These are phyloP conservation scores for Scartelaos histophorus DNA, from an alignment of 2,113 vertebrate genomes.

Conservation along the genomic window DNA sequence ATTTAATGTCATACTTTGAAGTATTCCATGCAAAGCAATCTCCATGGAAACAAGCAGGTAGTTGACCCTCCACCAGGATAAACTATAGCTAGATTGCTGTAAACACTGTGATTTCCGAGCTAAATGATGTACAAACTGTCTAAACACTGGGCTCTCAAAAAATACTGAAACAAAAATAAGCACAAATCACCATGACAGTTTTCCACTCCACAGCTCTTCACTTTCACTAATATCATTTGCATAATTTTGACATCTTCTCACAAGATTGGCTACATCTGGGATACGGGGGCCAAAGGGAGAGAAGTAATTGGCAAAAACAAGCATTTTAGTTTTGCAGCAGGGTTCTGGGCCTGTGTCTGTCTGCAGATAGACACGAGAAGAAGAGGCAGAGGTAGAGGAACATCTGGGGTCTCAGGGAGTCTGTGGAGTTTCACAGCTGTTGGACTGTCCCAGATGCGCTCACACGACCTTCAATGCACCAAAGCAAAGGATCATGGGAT, in stretches of 20 bases:
- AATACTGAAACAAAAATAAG: conserved; percentile 27
- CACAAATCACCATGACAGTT: conserved; percentile 28
- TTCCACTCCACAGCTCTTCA: conserved; percentile 2
- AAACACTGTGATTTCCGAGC: background rate
- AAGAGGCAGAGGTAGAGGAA: conserved; percentile 27
- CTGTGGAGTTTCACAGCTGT: conserved; percentile 70
- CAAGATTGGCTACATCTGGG: conserved; percentile 53
- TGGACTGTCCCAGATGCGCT: conserved; percentile 65
- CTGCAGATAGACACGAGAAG: conserved; percentile 16
- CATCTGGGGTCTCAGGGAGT: conserved; percentile 71
- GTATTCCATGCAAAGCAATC: too few relatives aligned
- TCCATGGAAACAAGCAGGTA: too few relatives aligned
- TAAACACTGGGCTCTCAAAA: conserved; percentile 8
- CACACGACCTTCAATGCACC: conserved; percentile 43
- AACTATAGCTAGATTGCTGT: too few relatives aligned
- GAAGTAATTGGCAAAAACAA: conserved; percentile 55
- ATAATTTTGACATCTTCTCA: conserved; percentile 56
- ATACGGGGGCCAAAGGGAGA: conserved; percentile 23
- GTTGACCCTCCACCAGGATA: too few relatives aligned
- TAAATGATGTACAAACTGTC: background rate
- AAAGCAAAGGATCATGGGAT: conserved; percentile 49
- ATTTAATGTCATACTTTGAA: too few relatives aligned
- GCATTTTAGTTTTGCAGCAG: conserved; percentile 41
- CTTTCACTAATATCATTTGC: conserved; percentile 33
- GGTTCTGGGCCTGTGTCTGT: conserved; percentile 32